Base-by-base conservation (phyloP, 1,140 invertebrate species). In the Ericerus pela region DNA sequence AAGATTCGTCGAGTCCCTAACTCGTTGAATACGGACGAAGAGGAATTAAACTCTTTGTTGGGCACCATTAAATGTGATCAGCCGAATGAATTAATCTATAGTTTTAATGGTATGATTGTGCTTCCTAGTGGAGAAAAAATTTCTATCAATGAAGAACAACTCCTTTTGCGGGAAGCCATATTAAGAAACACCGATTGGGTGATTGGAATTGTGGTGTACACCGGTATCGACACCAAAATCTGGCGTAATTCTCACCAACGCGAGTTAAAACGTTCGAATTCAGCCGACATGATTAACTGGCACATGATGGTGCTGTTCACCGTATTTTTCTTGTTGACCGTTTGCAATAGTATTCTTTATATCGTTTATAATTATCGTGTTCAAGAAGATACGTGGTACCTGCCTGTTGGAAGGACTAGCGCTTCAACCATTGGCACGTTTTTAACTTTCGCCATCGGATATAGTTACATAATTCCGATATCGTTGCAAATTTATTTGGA, bases 401-500 rank as follows among this genome's bases (percentile, higher is more conserved):
- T 47, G 26, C 10, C 10, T 10, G 8, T 47, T 3, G n/a, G 37
- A 10, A 3, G 5, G 22, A 3, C 14, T 24, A 24, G 41, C 4
- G 18, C 8, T 10, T 33, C n/a, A 33, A 6, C 4, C 2, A 22
- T 22, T 14, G 16, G 4, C 12, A 47, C 41, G 6, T 14, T 47
- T 4, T 24, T 47, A 24, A 47, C 41, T 4, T 47, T 47, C 20
- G 41, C 41, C 16, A 24, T 47, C 41, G 41, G 41, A 4, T 47
- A 47, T 24, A 47, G 41, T 24, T 47, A 24, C 41, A 22, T 47
- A 24, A 97, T 99, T 68, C 96, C 96, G 14, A 98, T 99, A 71
- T 96, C 91, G 53, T 72, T 99, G 58, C 94, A 96, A 84, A 93
- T 99, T n/a, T 96, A 95, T 1, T 75, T 98, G 30, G 95, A 99